Conservation (phyloP, 2,797 vertebrate genomes). For the Muscicapa comitata region DNA sequence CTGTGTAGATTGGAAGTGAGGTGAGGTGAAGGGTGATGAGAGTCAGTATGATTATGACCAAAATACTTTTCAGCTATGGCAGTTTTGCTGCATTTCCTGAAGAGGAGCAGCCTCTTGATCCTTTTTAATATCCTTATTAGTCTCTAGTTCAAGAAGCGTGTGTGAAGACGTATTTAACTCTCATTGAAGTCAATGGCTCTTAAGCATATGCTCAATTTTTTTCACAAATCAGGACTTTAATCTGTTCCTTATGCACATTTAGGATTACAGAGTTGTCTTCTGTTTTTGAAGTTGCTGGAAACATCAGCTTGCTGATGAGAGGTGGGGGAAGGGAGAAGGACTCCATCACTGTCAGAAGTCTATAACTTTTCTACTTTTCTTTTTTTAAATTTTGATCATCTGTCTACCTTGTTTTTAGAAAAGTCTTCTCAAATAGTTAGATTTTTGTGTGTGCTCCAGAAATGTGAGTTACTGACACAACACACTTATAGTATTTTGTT, state of each 20-base stretch:
- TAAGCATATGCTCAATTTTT: constrained; percentile 57
- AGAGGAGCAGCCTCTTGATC: not conserved
- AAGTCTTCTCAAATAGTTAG: not conserved
- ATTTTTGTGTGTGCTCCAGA: not conserved
- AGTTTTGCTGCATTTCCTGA: constrained; percentile 10
- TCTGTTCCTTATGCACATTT: constrained; percentile 63
- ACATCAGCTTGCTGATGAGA: constrained; percentile 24
- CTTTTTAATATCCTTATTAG: constrained; percentile 38
- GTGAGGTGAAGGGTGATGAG: not conserved
- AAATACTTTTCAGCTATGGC: not conserved
- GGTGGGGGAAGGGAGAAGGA: constrained; percentile 28
- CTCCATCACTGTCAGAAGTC: constrained; percentile 1
- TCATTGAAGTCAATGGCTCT: constrained; percentile 50
- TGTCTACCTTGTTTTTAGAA: not conserved
- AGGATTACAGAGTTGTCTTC: constrained; percentile 54
- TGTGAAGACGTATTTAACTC: constrained; percentile 38
- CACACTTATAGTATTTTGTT: not conserved
- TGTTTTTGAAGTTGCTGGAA: constrained; percentile 63
- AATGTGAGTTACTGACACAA: not conserved
- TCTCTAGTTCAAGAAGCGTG: constrained; percentile 22
- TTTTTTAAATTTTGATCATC: constrained; percentile 20
- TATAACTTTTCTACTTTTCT: not conserved
- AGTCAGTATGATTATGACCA: not conserved
- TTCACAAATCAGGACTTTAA: constrained; percentile 47
- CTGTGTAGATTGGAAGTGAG: not conserved